Evolutionary conservation across 2,888 invertebrate species (phyloP).

Genomic region (Sarcophaga carnaria): DNA sequence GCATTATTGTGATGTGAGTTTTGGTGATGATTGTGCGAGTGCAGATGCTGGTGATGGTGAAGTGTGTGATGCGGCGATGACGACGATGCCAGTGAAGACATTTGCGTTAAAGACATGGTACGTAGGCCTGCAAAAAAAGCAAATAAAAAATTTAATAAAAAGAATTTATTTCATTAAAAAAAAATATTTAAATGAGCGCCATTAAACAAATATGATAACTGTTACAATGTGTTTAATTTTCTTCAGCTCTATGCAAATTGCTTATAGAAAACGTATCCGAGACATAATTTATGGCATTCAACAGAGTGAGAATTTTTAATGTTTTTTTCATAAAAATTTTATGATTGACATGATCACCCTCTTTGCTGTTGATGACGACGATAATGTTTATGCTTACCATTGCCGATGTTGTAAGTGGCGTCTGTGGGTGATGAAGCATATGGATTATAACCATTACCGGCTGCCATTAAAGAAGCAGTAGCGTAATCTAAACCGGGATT

Average conservation of each 20-base stretch:
- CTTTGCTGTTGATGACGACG: not conserved
- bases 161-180: not conserved
- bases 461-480: conserved; percentile 77
- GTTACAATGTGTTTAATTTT: not conserved
- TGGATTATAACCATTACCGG: conserved; percentile 72
- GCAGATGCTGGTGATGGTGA: conserved; percentile 72
- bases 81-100: conserved; percentile 71
- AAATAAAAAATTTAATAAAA: not conserved
- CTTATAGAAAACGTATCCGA: not conserved
- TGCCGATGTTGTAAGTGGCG: conserved; percentile 75
- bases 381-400: conserved; percentile 77
- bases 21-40: conserved; percentile 72
- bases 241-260: not conserved
- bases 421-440: conserved; percentile 70
- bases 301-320: not conserved
- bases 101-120: conserved; percentile 77
- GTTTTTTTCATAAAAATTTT: conserved; percentile 8
- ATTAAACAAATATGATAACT: not conserved
- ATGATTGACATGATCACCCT: conserved; percentile 69
- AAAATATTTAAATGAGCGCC: conserved; percentile 16
- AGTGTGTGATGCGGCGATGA: conserved; percentile 58
- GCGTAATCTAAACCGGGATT: conserved; percentile 78
- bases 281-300: conserved; percentile 37
- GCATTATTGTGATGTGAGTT: conserved; percentile 72
- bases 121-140: conserved; percentile 76